Base-by-base conservation (phyloP, 2,888 invertebrate species). In the Darwinula stevensoni region DNA sequence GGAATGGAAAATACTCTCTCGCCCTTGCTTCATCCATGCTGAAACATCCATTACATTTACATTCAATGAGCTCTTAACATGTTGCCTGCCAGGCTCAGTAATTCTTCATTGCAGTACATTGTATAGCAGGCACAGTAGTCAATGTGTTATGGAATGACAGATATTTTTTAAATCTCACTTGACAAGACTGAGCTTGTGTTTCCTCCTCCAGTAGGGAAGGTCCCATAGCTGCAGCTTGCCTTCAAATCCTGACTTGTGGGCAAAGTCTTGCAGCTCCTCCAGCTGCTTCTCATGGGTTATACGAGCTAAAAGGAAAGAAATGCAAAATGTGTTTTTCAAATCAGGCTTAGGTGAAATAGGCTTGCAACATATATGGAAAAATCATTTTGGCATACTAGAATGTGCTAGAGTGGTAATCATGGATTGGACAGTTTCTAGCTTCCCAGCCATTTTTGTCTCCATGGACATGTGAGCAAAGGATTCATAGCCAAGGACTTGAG, bases 391-490 rank as follows among this genome's bases (percentile, higher is more conserved):
- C 11, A 13, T 28, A n/a, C 29, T 13, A 13, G 5, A 6, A 9
- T 9, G 13, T 30, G n/a, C 16, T 14, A 30, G 17, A 30, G 30
- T 16, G 5, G 17, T 58, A 16, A 88, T 56, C 36, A 69, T 61
- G 36, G 61, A 58, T 39, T 67, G 57, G 1, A 84, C 66, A 48
- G 69, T 71, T 32, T 71, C 64, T 11, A 75, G 52, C 38, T 58
- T 67, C 5, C 69, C 73, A 4, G 82, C 78, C 80, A 88, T 70
- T 59, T 84, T 86, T 0, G 80, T 82, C 53, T 74, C 68, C 76
- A 88, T 76, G 22, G 75, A 76, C 68, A 86, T 67, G 26, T 80
- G 68, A 0, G 65, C 69, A 50, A 57, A 86, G 33, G 62, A 65
- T 37, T 69, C 59, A 47, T 65, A 88, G 0, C 86, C 84, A 6